Base-by-base conservation (phyloP, 2,797 vertebrate genomes). In the Dipus sagitta region DNA sequence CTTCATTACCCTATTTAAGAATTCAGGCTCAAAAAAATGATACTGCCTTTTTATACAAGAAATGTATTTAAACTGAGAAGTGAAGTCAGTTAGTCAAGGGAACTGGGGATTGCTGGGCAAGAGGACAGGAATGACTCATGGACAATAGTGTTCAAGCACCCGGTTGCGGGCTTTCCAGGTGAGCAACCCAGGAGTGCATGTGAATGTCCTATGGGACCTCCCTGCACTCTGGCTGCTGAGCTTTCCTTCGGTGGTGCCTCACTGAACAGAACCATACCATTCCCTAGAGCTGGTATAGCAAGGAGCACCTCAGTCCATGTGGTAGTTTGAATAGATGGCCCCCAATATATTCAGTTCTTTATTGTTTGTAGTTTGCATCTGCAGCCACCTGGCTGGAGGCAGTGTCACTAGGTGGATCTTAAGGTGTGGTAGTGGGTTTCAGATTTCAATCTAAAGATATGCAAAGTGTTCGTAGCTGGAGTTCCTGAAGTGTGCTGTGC, bases 21-120 rank as follows among this genome's bases (percentile, higher is more conserved):
- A 77, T 72, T 32, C 30, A 23, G 62, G 18, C 74, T 84, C 85
- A 74, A 89, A 91, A 91, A 80, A 79, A 67, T 21, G 23, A n/a
- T 9, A 60, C 24, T 32, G 4, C 26, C 65, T 93, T 93, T 77
- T 90, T 86, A 62, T 80, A 89, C 15, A 52, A n/a, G 21, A 84
- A 88, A 79, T 30, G 6, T 6, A 30, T 91, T 94, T 67, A 62
- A 91, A 58, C 42, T 52, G 30, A 64, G 28, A 88, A 80, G 2
- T 65, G 84, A 34, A 26, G 11, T 47, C 81, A 82, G 10, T 54
- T 79, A 54, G 24, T 81, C 10, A 15, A 71, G 23, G 5, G 67
- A 17, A 3, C 4, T 9, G n/a, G 64, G 20, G 67, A 28, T 82
- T 38, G 38, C 34, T 94, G 70, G 79, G 67, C 75, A 88, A 80